phyloP scores from a whole-genome alignment of 2,797 vertebrate species.

The Synaphobranchus kaupii region DNA sequence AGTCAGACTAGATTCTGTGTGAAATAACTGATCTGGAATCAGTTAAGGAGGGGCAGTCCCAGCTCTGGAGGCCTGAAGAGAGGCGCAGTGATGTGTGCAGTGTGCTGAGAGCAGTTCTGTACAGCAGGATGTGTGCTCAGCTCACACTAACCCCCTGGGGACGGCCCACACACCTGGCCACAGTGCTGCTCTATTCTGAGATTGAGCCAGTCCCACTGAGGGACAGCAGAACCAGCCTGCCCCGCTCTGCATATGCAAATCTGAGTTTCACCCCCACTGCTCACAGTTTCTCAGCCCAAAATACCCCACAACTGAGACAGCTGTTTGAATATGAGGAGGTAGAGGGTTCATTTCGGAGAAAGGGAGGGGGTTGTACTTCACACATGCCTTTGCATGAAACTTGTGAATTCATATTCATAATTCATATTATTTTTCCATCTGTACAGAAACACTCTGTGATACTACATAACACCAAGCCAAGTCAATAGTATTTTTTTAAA shows the following conservation, averaged over 20 bases:
- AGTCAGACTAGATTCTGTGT: neutral
- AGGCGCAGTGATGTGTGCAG: neutral
- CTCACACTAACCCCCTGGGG: constrained; percentile 7
- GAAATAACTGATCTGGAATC: neutral
- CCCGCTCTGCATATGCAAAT: neutral
- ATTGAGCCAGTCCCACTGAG: neutral
- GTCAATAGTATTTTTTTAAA: too few relatives aligned
- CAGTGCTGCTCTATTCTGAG: neutral
- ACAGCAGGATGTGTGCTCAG: neutral
- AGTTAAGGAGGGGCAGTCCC: neutral
- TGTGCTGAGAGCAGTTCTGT: neutral
- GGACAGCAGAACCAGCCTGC: neutral
- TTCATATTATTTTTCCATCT: too few relatives aligned
- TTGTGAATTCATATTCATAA: too few relatives aligned
- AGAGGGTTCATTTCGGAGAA: neutral
- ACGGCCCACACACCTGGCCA: neutral
- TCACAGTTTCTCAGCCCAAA: constrained; percentile 11
- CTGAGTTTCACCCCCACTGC: neutral
- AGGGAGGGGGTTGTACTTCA: too few relatives aligned
- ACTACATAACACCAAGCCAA: too few relatives aligned
- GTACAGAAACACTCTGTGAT: too few relatives aligned
- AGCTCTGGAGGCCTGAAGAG: neutral
- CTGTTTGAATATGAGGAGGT: neutral
- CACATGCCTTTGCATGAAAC: too few relatives aligned
- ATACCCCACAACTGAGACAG: neutral